Conservation (phyloP, 2,888 invertebrate species). For the Lapara coniferarum region DNA sequence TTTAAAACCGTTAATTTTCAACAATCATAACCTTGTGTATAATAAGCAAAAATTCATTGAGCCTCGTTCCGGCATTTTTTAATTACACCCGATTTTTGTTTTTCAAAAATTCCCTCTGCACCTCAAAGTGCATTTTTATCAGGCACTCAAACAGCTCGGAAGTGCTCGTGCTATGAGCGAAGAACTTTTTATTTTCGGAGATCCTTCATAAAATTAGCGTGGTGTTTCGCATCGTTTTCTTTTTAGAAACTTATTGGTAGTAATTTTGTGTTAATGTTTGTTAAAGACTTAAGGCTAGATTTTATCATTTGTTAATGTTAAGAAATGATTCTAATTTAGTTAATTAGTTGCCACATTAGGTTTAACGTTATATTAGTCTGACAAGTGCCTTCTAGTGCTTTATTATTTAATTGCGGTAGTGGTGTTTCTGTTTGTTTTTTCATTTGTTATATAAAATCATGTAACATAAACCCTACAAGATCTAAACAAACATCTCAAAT, state of each 20-base stretch:
- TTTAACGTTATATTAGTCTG: too few species aligned
- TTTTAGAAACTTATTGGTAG: neutral
- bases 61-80: slow-evolving; percentile 25
- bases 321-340: too few species aligned
- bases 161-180: slow-evolving; percentile 10
- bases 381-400: too few species aligned
- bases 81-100: slow-evolving; percentile 23
- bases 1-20: neutral
- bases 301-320: too few species aligned
- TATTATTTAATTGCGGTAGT: too few species aligned
- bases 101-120: slow-evolving; percentile 48
- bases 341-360: too few species aligned
- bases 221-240: slow-evolving; percentile 25
- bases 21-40: slow-evolving; percentile 6
- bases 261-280: too few species aligned
- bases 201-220: slow-evolving; percentile 25
- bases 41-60: slow-evolving; percentile 4
- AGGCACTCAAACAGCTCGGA: slow-evolving; percentile 47
- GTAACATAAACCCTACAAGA: too few species aligned
- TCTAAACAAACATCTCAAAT: too few species aligned
- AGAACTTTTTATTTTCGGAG: slow-evolving; percentile 24
- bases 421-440: too few species aligned
- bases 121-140: slow-evolving; percentile 51
- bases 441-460: too few species aligned
- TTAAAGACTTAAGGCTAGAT: too few species aligned